Percentiles rank a stretch among this genome's conserved stretches.
These are phyloP conservation scores for Dipodomys stephensi DNA, from an alignment of 2,113 vertebrate genomes.

Conservation along the genomic window DNA sequence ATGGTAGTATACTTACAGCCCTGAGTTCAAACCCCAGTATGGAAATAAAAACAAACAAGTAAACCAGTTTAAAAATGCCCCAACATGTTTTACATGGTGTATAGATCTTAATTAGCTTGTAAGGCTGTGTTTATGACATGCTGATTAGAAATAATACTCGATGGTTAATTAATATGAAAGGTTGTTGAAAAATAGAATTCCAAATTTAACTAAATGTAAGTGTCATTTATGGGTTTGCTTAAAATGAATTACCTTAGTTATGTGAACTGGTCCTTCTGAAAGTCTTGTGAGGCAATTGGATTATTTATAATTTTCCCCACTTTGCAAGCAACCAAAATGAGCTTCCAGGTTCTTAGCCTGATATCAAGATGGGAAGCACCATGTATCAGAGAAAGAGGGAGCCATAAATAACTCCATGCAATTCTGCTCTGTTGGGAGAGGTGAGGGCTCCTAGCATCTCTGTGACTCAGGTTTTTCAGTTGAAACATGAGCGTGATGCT, in stretches of 20 bases:
- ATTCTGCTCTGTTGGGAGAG: background rate
- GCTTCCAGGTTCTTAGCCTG: background rate
- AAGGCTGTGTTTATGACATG: background rate
- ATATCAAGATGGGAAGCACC: background rate
- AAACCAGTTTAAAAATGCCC: no score
- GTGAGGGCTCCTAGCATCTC: background rate
- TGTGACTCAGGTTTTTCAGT: background rate
- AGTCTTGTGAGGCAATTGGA: background rate
- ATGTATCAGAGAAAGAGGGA: background rate
- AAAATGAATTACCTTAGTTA: background rate
- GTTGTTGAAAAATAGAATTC: background rate
- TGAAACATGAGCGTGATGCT: background rate
- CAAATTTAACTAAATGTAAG: constrained; percentile 6
- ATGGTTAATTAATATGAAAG: constrained; percentile 40
- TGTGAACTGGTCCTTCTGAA: background rate
- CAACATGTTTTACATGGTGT: no score
- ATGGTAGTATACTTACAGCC: no score
- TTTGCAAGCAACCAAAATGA: background rate
- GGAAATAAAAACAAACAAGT: no score
- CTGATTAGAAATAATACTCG: constrained; percentile 4
- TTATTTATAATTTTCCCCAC: background rate
- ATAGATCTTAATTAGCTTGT: background rate
- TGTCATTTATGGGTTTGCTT: constrained; percentile 33
- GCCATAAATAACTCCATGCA: background rate
- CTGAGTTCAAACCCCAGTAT: no score